Evolutionary conservation across 2,888 invertebrate species (phyloP), one percentile per base, ranked within the genome.

Genomic region (Heteromyza rotundicornis): DNA sequence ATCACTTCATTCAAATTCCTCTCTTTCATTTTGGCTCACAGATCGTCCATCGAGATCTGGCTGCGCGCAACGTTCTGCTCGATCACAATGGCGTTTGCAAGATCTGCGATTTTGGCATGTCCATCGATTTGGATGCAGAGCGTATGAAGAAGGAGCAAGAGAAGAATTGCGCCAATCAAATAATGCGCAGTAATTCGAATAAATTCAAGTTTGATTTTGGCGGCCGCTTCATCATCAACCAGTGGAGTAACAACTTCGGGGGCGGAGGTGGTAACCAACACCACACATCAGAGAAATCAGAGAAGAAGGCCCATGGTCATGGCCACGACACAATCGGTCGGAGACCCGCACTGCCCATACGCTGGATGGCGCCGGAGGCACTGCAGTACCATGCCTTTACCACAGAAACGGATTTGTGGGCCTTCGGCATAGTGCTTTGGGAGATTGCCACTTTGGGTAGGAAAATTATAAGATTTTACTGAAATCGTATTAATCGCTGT

Each of bases 91-190:
- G 93, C 79, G 86, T 92, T 63, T 93, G 93, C 82, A 94, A 94
- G 85, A 92, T 94, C 67, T 92, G 93, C 1, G 94, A 94, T 85
- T 94, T 94, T 81, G 94, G 94, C 62, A 91, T 94, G 89, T 93
- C 93, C 12, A 86, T 93, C 60, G 88, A 88, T 69, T 87, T 85
- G 80, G 87, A 83, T 63, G 76, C 74, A 19, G 73, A 77, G 53
- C 73, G 76, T 19, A 70, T 77, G 63, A 76, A 72, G 17, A 74
- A 75, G 62, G 77, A 75, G 62, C 71, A 63, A 68, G 77, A 78
- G 56, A 80, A 79, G 64, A 78, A 77, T 57, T 73, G 70, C 2
- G 74, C 75, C 22, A 77, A 78, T 12, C 78, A 81, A 50, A 67
- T 78, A 8, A 61, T 78, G 63, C 75, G 75, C 23, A 75, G 73